Percentiles rank a stretch among this genome's conserved stretches.
These are phyloP conservation scores for Nephrotoma guestfalica DNA, from an alignment of 2,888 invertebrate species.

Conservation along the genomic window DNA sequence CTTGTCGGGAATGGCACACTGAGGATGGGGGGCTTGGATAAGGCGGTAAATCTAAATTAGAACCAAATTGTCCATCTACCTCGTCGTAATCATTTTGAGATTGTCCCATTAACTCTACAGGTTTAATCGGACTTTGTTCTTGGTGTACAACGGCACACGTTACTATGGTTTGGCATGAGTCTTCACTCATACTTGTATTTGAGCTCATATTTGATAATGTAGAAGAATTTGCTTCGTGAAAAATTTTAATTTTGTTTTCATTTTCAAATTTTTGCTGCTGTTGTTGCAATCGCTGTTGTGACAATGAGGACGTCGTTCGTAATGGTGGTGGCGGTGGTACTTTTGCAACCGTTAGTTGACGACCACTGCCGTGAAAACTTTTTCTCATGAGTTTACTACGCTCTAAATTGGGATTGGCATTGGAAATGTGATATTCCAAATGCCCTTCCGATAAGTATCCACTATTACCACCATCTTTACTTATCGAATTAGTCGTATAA, in stretches of 20 bases:
- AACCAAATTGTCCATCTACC: conserved; percentile 37
- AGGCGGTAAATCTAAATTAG: conserved; percentile 51
- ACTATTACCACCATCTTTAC: conserved; percentile 36
- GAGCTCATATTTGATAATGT: conserved; percentile 32
- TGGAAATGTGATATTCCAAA: conserved; percentile 52
- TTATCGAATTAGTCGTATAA: conserved; percentile 41
- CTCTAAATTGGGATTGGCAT: conserved; percentile 68
- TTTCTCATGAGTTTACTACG: conserved; percentile 78
- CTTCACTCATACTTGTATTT: conserved; percentile 31
- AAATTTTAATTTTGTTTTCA: conserved; percentile 21
- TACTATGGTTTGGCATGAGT: conserved; percentile 52
- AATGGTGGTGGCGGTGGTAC: conserved; percentile 77
- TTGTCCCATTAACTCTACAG: conserved; percentile 26
- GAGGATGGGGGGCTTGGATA: conserved; percentile 68
- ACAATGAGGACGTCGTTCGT: conserved; percentile 70
- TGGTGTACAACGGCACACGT: conserved; percentile 70
- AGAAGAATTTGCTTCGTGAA: conserved; percentile 30
- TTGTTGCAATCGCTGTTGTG: conserved; percentile 28
- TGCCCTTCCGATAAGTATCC: conserved; percentile 82
- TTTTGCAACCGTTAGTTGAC: conserved; percentile 67
- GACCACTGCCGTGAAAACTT: conserved; percentile 75
- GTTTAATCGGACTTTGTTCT: conserved; percentile 55
- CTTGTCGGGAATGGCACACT: conserved; percentile 66
- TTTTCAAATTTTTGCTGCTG: conserved; percentile 27
- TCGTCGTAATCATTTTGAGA: conserved; percentile 43